These are phyloP conservation scores for Lepeophtheirus salmonis DNA, from an alignment of 1,140 invertebrate genomes.

Conservation along the genomic window DNA sequence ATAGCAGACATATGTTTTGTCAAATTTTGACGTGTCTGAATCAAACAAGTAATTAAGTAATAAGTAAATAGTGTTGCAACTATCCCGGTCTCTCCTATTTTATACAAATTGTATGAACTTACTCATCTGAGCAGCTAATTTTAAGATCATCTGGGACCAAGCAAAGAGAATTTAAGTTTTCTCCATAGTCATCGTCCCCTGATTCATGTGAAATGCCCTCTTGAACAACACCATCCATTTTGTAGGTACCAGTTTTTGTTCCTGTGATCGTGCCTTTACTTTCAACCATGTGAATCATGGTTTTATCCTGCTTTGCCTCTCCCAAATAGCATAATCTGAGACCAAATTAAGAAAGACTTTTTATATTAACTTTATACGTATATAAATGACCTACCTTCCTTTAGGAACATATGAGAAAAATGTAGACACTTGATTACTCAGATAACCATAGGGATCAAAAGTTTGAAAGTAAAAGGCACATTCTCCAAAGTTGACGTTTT, in stretches of 20 bases:
- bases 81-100: no score
- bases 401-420: not conserved
- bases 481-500: not conserved
- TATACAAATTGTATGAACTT: no score
- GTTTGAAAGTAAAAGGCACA: not conserved
- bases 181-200: not conserved
- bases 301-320: not conserved
- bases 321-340: not conserved
- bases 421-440: not conserved
- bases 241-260: not conserved
- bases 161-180: not conserved
- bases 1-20: no score
- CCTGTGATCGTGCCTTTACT: not conserved
- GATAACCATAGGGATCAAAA: not conserved
- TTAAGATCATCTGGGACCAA: not conserved
- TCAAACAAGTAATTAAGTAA: no score
- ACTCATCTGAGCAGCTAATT: not conserved
- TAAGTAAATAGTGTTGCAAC: no score
- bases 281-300: not conserved
- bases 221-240: not conserved
- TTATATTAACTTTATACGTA: no score
- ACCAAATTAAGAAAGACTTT: not conserved
- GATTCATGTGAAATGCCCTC: not conserved
- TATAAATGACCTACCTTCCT: not conserved
- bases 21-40: no score